Evolutionary conservation across 1,140 invertebrate genomes (phyloP), one percentile per base, ranked within the genome.

Genomic region (Caenorhabditis brenneri): DNA sequence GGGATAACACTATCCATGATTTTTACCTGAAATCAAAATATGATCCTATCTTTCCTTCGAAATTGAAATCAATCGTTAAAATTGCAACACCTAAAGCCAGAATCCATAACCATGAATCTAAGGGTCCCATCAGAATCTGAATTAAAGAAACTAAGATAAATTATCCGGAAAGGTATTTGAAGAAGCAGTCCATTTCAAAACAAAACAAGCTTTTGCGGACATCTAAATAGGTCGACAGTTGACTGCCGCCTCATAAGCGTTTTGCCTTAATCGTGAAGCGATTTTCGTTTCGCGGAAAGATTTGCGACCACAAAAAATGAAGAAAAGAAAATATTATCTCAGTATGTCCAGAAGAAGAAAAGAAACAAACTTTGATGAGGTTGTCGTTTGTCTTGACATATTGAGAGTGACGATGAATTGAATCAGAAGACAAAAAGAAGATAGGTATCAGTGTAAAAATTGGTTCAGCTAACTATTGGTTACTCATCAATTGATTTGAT

Each of bases 171-270:
- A 74, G 15, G 29, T 42, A 55, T 55, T 55, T 27, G 53, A n/a
- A 27, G 65, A 46, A 42, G 19, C 19, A 46, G 65, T 65, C 58
- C 22, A 46, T 42, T 74, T 39, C 1, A 74, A 74, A 74, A 74
- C 65, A 74, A 74, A 74, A 39, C 65, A 74, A 39, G 65, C 33
- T 42, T 74, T 74, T 42, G 65, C 31, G 65, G 33, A 42, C n/a
- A 42, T 24, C 65, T 39, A 74, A 74, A 74, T 74, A 74, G 65
- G 65, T 74, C 65, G 65, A 74, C 65, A 27, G 65, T 74, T 74
- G 7, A 27, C 36, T 36, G 15, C 58, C 19, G 2, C 58, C 58
- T 33, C 58, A 65, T 65, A 65, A 65, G 58, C 58, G 58, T 33
- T 33, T 65, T 33, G 29, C 29, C 10, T 39, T 29, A 36, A 24